phyloP scores from a whole-genome alignment of 2,113 vertebrate genomes.

The Pontoporia blainvillei region DNA sequence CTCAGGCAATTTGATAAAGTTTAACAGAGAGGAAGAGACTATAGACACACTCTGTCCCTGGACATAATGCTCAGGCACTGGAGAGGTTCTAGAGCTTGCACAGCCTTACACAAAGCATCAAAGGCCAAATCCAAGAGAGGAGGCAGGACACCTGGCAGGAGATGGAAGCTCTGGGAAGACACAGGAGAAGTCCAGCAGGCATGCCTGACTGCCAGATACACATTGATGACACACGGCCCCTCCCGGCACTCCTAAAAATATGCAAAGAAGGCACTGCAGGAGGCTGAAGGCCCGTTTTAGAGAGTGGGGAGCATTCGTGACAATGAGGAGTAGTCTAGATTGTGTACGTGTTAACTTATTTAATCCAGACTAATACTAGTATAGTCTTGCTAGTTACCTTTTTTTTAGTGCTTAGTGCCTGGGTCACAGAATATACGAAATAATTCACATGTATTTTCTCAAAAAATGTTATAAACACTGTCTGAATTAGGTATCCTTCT shows the following conservation, averaged over 20 bases:
- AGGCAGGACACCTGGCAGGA: background rate
- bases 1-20: background rate
- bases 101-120: background rate
- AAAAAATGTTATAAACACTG: background rate
- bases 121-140: background rate
- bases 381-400: background rate
- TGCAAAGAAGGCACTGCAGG: background rate
- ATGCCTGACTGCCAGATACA: background rate
- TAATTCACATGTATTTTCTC: background rate
- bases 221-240: no score
- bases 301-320: background rate
- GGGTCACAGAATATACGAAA: background rate
- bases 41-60: accelerated
- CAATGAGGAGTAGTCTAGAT: background rate
- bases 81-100: background rate
- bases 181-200: background rate
- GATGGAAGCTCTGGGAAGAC: no score
- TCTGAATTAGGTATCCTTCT: background rate
- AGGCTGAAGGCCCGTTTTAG: background rate
- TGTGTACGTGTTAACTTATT: background rate
- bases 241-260: background rate
- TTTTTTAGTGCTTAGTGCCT: background rate
- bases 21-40: background rate
- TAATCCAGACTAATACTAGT: background rate
- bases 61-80: no score